Evolutionary conservation across 2,113 vertebrate species (phyloP), one percentile per base, ranked within the genome.

Genomic region (Polypterus senegalus): DNA sequence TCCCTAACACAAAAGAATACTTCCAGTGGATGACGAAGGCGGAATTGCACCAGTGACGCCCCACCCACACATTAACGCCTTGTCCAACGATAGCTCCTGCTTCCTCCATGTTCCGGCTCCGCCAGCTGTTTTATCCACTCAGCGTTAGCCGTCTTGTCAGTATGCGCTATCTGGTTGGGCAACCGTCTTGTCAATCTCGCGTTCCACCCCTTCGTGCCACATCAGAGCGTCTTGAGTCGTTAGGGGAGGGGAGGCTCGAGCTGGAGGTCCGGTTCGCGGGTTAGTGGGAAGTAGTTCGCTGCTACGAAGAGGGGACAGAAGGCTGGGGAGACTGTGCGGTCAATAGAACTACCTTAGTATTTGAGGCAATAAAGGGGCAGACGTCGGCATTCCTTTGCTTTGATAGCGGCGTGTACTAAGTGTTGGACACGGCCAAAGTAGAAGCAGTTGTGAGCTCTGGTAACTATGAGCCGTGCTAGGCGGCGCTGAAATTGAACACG

Each of bases 41-140:
- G 60, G 60, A 61, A 61, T 52, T 61, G 11, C 52, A 57, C 10
- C 52, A 52, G 59, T 59, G 59, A 46, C 58, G 65, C 60, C 65
- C 53, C 55, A 60, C 65, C 9, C 60, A 61, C 56, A 47, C 60
- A 43, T 47, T 4, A 53, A 49, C 47, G 49, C 51, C 59, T 46
- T 54, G 3, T 43, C 49, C 45, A 49, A 7, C 45, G 9, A 11
- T 49, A 54, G 3, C 51, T 46, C 60, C 5, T 11, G 49, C 51
- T 58, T 59, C 59, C 51, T 61, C 9, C 62, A 58, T 4, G n/a
- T 9, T 52, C 52, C 54, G 43, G 11, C 7, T 47, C 9, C 5
- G 4, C 48, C 45, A 1, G 5, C 27, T 6, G 11, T 46, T 49
- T 44, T 48, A 10, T 7, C 65, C 60, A 66, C 62, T 62, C 49